Conservation (phyloP, 2,113 vertebrate genomes). For the Chaetura pelagica region DNA sequence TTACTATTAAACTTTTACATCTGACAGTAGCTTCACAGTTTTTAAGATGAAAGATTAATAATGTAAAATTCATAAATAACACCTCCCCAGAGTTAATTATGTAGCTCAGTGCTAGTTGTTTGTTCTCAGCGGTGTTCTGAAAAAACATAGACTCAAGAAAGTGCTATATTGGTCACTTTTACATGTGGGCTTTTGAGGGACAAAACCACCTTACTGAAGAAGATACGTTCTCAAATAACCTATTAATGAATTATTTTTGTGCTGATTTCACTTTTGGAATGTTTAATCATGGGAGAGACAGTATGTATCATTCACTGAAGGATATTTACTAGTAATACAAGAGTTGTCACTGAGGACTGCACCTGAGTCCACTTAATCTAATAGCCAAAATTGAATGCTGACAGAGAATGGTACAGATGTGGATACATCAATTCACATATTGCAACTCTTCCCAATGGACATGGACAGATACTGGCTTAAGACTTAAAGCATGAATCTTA, state of each 20-base stretch:
- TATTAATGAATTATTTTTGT: not conserved
- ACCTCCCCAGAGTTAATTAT: not conserved
- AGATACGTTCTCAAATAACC: not conserved
- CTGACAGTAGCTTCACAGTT: not conserved
- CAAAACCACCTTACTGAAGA: not conserved
- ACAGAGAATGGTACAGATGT: not conserved
- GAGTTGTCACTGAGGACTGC: not conserved
- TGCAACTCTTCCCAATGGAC: not conserved
- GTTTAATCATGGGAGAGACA: not conserved
- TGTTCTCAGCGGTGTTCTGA: not conserved
- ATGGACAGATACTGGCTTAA: not conserved
- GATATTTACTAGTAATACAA: not conserved
- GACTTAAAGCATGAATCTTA: not conserved
- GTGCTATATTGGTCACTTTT: not conserved
- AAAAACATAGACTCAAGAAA: not conserved
- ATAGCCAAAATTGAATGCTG: not conserved
- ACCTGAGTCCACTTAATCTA: not conserved
- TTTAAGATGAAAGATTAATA: not conserved
- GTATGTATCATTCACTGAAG: not conserved
- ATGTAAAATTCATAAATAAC: not conserved
- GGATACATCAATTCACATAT: not conserved
- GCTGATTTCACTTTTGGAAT: not conserved
- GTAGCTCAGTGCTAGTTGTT: not conserved
- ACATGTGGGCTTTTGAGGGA: not conserved
- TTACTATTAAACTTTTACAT: not conserved